Conservation (phyloP, 2,797 vertebrate genomes). For the Eurystomus glaucurus region DNA sequence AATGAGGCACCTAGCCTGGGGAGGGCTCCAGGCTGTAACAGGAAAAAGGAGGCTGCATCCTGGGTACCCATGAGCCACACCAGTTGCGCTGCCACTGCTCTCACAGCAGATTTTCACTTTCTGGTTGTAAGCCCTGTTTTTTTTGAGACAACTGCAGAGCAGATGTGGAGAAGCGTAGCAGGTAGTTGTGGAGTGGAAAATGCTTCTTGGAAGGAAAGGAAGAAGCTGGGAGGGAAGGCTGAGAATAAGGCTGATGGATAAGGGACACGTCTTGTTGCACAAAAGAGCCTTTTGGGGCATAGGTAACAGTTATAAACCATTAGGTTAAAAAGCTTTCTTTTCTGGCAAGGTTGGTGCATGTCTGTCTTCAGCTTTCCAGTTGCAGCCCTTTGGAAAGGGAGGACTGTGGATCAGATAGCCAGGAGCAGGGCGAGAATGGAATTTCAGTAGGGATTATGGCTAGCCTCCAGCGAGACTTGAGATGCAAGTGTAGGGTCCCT, state of each 20-base stretch:
- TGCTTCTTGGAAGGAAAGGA: background rate
- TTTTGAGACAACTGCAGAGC: background rate
- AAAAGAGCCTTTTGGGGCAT: background rate
- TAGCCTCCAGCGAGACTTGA: background rate
- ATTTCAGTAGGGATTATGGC: background rate
- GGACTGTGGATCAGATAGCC: background rate
- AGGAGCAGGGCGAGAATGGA: background rate
- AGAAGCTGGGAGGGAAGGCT: background rate
- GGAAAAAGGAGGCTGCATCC: background rate
- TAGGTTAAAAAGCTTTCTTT: background rate
- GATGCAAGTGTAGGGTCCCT: background rate
- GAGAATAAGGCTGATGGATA: background rate
- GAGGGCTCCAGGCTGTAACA: background rate
- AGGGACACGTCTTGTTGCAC: background rate
- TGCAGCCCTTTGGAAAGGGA: background rate
- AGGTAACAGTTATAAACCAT: background rate
- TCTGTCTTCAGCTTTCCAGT: background rate
- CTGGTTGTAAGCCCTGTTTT: background rate
- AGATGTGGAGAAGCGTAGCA: background rate
- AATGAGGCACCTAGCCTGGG: background rate
- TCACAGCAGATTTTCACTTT: background rate
- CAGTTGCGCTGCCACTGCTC: background rate
- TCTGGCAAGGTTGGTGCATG: rapidly evolving
- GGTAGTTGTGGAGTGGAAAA: background rate
- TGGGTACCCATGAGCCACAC: rapidly evolving